Evolutionary conservation across 2,888 invertebrate species (phyloP), one percentile per base, ranked within the genome.

Genomic region (Drosophila mayaguana): DNA sequence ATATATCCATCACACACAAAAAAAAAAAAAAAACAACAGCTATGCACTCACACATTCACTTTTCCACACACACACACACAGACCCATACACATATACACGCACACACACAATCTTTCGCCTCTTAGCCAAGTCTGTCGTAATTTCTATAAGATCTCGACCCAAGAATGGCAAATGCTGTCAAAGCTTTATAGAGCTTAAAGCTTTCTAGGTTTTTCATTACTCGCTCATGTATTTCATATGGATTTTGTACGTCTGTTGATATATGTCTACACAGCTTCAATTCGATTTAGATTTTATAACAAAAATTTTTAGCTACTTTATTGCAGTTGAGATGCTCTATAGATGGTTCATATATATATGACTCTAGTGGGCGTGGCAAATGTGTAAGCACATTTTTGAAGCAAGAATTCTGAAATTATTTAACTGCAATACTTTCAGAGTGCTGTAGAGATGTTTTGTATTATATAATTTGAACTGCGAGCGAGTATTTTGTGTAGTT

Each of bases 1-100:
- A 50, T 14, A 20, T 57, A 34, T 73, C 55, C 38, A 66, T 32
- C 55, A 42, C 43, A 50, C 22, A 32, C 32, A 54, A 11, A 45
- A 1, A 28, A n/a, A 48, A 48, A 48, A 48, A 28, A 28, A 48
- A 59, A 18, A 45, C 46, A 51, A 50, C 45, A 68, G 61, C 51
- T 62, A 55, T n/a, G 43, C 43, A 34, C 34, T 25, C 22, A 40
- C 40, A 43, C 12, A n/a, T 6, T 6, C 25, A 25, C 6, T 25
- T 25, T 25, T 1, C 25, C 38, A 46, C 32, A 6, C 9, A 22
- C 51, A 51, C 3, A 22, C 43, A 51, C 51, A 18, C 34, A 25
- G 16, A 32, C 32, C 40, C 28, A n/a, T n/a, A 28, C 1, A 28
- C 28, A 8, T 8, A 8, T 6, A 28, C 1, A 28, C 25, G 1